Conservation (phyloP, 1,140 invertebrate species). For the Mizuhopecten yessoensis region DNA sequence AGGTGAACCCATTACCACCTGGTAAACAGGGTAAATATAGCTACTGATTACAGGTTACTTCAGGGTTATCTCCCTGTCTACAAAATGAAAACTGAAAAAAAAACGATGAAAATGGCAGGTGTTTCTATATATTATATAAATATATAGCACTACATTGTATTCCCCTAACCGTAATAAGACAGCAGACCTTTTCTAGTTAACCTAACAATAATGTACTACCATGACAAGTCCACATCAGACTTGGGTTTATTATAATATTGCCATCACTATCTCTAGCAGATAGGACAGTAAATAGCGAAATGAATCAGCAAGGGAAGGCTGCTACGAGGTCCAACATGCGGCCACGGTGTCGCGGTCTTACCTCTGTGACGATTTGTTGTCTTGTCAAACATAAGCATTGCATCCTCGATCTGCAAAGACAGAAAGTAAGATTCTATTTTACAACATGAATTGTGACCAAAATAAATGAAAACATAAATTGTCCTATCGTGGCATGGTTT, state of each 20-base stretch:
- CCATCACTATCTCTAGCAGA: constrained; percentile 42
- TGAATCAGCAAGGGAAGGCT: neutral
- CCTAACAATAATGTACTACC: neutral
- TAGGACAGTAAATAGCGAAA: constrained; percentile 32
- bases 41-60: neutral
- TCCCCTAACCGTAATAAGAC: neutral
- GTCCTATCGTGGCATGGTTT: neutral
- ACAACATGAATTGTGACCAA: neutral
- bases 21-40: neutral
- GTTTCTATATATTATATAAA: neutral
- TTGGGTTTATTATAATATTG: neutral
- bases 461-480: neutral
- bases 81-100: constrained; percentile 17
- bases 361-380: constrained; percentile 99
- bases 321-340: constrained; percentile 12
- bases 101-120: neutral
- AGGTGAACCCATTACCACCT: constrained; percentile 2
- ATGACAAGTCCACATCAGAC: neutral
- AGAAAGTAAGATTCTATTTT: constrained; percentile 65
- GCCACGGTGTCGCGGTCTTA: constrained; percentile 86
- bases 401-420: constrained; percentile 98
- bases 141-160: neutral
- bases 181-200: constrained; percentile 27
- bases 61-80: constrained; percentile 30
- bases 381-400: constrained; percentile 99